Evolutionary conservation across 2,888 invertebrate species (phyloP).

Genomic region (Mayetiola destructor): DNA sequence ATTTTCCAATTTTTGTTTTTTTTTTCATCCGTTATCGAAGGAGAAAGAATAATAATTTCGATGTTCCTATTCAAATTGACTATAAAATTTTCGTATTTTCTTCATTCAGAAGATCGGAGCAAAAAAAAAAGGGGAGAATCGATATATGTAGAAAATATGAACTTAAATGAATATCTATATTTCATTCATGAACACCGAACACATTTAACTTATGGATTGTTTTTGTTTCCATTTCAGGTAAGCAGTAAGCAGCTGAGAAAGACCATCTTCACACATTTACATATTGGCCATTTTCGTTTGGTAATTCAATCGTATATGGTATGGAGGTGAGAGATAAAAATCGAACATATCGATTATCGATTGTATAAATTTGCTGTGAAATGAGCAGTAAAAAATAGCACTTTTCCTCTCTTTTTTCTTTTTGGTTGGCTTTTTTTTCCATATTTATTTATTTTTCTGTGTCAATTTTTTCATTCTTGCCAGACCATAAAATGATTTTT

Average conservation of each 20-base stretch:
- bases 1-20: no score
- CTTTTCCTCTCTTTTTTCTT: no score
- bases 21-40: no score
- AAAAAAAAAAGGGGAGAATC: background rate
- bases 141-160: no score
- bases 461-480: slow-evolving; percentile 9
- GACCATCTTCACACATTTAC: background rate
- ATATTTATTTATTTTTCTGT: background rate
- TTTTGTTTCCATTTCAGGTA: background rate
- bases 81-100: background rate
- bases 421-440: no score
- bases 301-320: background rate
- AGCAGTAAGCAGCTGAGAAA: background rate
- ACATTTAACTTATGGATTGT: background rate
- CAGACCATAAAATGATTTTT: no score
- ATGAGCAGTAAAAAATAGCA: background rate
- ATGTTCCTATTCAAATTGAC: slow-evolving; percentile 2
- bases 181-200: no score
- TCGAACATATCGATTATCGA: background rate
- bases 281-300: background rate
- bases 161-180: no score
- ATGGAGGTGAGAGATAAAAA: background rate
- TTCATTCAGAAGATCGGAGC: background rate
- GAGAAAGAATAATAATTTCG: no score
- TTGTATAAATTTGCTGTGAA: no score